Percentiles rank a stretch among this genome's conserved stretches.
Evolutionary conservation across 2,888 invertebrate species (phyloP).

Genomic region (Tryphoninae sp.): DNA sequence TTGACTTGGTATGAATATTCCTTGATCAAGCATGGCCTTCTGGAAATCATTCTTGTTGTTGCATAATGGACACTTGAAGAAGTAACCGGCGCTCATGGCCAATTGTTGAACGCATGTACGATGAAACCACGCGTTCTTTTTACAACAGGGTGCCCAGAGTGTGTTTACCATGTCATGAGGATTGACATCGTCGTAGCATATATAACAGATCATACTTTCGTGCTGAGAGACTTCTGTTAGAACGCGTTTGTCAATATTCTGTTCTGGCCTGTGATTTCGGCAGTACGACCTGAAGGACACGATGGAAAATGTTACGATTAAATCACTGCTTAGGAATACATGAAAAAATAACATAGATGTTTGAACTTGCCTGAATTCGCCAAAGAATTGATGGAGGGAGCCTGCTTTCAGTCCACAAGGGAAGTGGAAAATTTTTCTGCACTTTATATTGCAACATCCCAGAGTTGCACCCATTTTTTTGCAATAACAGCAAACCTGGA

Average conservation of each 20-base stretch:
- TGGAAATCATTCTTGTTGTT: slow-evolving; percentile 87
- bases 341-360: background rate
- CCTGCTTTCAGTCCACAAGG: slow-evolving; percentile 87
- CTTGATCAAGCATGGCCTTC: slow-evolving; percentile 84
- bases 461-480: slow-evolving; percentile 86
- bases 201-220: slow-evolving; percentile 83
- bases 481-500: slow-evolving; percentile 88
- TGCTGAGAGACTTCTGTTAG: slow-evolving; percentile 68
- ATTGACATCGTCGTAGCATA: slow-evolving; percentile 86
- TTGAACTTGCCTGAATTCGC: slow-evolving; percentile 82
- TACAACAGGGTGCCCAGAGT: slow-evolving; percentile 90
- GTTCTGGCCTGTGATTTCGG: slow-evolving; percentile 84
- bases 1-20: slow-evolving; percentile 92
- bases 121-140: slow-evolving; percentile 89
- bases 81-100: slow-evolving; percentile 90
- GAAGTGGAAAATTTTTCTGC: slow-evolving; percentile 88
- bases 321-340: slow-evolving; percentile 24
- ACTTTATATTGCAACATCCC: slow-evolving; percentile 86
- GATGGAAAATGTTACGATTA: slow-evolving; percentile 25
- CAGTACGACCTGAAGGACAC: slow-evolving; percentile 85
- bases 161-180: slow-evolving; percentile 81
- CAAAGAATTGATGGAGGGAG: slow-evolving; percentile 86
- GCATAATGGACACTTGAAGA: slow-evolving; percentile 92
- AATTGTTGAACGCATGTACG: slow-evolving; percentile 88
- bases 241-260: slow-evolving; percentile 80